Evolutionary conservation across 2,797 vertebrate species (phyloP), one percentile per base, ranked within the genome.

Genomic region (Diplodus sargus): DNA sequence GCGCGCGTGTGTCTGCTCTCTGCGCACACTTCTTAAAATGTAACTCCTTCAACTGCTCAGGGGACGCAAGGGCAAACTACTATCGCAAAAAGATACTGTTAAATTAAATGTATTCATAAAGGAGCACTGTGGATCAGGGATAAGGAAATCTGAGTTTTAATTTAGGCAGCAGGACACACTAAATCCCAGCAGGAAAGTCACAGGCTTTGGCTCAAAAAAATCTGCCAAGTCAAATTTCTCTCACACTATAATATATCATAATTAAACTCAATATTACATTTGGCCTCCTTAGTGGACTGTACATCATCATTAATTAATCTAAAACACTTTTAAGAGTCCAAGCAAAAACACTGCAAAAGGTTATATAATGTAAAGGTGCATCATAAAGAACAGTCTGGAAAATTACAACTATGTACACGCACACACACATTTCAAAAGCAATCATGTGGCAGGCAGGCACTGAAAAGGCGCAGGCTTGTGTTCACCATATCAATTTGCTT

Each of bases 21-120:
- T 66, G 51, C 30, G 15, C 8, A 57, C 45, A 23, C 22, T 25
- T 17, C 14, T 20, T 22, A 30, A 60, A 60, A 51, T 17, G 49
- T 28, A 70, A 47, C 66, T 23, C 12, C n/a, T 57, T 43, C 8
- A 52, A 65, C 34, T 39, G 69, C 28, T 68, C 25, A 51, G 34
- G 57, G 60, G 25, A 83, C 34, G 17, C 25, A 42, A 45, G 1
- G 2, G 20, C 25, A 16, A 79, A 60, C 57, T 23, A 49, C 15
- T 51, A 23, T 39, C 47, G 34, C 60, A 0, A 28, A 52, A 47
- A 34, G 6, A 63, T 39, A 48, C 1, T 25, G 47, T 58, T 72
- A 23, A 12, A 48, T 49, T 12, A 54, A 14, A 17, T 28, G 57
- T 56, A 17, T 54, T 30, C 16, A 39, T 28, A 48, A 30, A 53